Evolutionary conservation across 2,113 vertebrate species (phyloP), one percentile per base, ranked within the genome.

Genomic region (Echinops telfairi): DNA sequence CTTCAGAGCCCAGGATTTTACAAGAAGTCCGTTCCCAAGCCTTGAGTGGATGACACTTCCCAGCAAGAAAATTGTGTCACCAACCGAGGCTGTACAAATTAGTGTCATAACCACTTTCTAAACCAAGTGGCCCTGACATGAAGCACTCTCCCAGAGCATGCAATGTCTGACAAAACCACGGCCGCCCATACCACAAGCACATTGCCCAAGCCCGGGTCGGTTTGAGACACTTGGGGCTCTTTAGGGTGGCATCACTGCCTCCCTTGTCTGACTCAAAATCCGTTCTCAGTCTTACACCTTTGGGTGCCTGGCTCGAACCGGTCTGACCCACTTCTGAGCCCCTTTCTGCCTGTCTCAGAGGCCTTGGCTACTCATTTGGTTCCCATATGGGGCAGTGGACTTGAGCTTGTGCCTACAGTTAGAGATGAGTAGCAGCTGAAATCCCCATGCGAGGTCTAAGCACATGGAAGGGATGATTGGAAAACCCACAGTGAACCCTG

Each of bases 181-280:
- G 64, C 60, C 57, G n/a, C 58, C 40, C 76, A 70, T 3, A 81
- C 66, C 94, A 93, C 86, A 87, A 38, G 22, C 53, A 1, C 22
- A 77, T 9, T 81, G 87, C 89, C 81, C 89, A 89, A 90, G 93
- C 33, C 15, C 9, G 6, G 57, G 83, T 29, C 86, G 38, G 80
- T 47, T 64, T 80, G 78, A 92, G 90, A 92, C 93, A 92, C 87
- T 86, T 33, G 60, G 82, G 85, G 40, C 53, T 81, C 53, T 36
- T 1, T 0, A 70, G 75, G 83, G 58, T 62, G 88, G 86, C 43
- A 77, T 2, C 1, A 5, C 25, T 77, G 88, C 77, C 86, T 79
- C 58, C 73, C 71, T 82, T 70, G 53, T 94, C 80, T 96, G 95
- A 95, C 90, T 96, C 95, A 97, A 20, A 86, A 25, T 80, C 71